Evolutionary conservation across 2,797 vertebrate genomes (phyloP), one percentile per base, ranked within the genome.

Genomic region (Cyclura pinguis): DNA sequence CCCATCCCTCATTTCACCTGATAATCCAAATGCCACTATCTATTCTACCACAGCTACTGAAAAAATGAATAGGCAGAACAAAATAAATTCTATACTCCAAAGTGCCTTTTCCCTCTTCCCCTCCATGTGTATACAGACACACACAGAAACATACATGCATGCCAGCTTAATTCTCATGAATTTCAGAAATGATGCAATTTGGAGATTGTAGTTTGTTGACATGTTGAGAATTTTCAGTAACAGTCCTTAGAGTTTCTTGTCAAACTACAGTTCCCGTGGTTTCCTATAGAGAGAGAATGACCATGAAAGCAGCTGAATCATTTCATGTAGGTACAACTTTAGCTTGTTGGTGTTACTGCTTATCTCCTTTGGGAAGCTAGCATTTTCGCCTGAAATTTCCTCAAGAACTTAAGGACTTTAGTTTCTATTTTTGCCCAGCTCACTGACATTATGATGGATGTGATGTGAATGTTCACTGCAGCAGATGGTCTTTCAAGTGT

Each of bases 401-500:
- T 24, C 35, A 38, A 6, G 2, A 88, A 83, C 78, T 72, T 92
- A 93, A 89, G 76, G 20, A 72, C 6, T 5, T 24, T 12, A 83
- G 81, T 89, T 80, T 80, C 73, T n/a, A 35, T n/a, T 85, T 93
- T 91, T 84, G 18, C 62, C 47, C 64, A 57, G 93, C 95, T 94
- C 92, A 92, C 92, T 94, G 96, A 95, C 91, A 92, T 82, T 50
- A 91, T 96, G 97, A 98, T 93, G 96, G 93, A 97, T 97, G 96
- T 80, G 62, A 91, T 94, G 96, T 96, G 97, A 97, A 97, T 97
- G 96, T 97, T 96, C 91, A 67, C 67, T 87, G 86, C 93, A 95
- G 96, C 96, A 96, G 95, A 95, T 94, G 92, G 95, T 96, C 94
- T 95, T 97, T 97, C 96, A 98, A 91, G 86, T 94, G 87, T 96